phyloP scores from a whole-genome alignment of 1,140 invertebrate species.

The Macrobrachium rosenbergii region DNA sequence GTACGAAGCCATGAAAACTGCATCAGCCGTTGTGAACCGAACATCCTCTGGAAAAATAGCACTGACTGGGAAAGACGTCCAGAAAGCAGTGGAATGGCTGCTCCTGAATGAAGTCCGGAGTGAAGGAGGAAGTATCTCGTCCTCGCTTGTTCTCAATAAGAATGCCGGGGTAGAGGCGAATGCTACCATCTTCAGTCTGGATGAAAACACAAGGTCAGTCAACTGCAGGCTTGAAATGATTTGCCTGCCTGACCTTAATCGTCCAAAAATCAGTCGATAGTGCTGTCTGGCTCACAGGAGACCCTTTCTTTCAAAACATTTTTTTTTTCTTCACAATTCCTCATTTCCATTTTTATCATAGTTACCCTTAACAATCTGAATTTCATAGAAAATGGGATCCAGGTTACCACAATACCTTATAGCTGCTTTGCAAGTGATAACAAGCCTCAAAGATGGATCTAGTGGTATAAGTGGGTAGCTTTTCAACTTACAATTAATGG shows the following conservation, averaged over 20 bases:
- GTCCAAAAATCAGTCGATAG: too few species aligned
- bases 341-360: too few species aligned
- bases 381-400: too few species aligned
- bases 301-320: neutral
- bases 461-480: too few species aligned
- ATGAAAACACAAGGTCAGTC: neutral
- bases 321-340: too few species aligned
- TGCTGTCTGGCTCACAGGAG: neutral
- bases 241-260: neutral
- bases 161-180: neutral
- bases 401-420: too few species aligned
- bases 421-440: too few species aligned
- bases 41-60: conserved; percentile 5
- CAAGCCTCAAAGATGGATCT: too few species aligned
- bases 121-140: neutral
- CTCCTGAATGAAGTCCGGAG: neutral
- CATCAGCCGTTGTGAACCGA: neutral
- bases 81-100: neutral
- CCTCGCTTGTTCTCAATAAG: neutral
- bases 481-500: too few species aligned
- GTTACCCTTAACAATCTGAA: too few species aligned
- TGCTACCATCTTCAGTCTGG: neutral
- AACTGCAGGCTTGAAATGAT: neutral
- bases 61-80: neutral
- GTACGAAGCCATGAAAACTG: neutral